Base-by-base conservation (phyloP, 2,888 invertebrate species). In the Timema podura region DNA sequence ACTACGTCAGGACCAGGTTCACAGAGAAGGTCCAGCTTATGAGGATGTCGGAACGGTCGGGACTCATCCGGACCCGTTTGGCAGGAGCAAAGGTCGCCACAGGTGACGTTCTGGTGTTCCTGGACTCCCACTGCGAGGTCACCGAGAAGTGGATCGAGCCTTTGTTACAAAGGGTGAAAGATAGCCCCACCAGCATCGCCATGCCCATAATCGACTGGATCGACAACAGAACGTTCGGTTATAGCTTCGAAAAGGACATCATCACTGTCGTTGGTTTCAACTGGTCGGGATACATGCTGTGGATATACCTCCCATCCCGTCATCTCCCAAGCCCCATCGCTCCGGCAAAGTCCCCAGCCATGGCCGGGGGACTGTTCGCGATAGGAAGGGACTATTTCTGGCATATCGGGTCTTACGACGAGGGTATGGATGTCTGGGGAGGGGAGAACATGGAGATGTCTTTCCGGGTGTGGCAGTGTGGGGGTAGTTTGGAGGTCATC, bases 341-440 rank as follows among this genome's bases (percentile, higher is more conserved):
- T 30, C 30, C 30, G 30, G 30, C 3, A 3, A 83, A 86, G 76
- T 92, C 96, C 0, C 97, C 98, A 0, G 98, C 98, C 0, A 98
- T 98, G 98, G 97, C 98, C n/a, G 98, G 98, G 98, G 98, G 98
- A 0, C 81, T 98, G 71, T 96, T 98, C 83, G 98, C 97, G 0
- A 96, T 96, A 68, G 90, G 93, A 76, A 86, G 95, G 68, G 87
- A 91, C 68, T 98, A 95, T 83, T 98, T 96, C 83, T 98, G 96
- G 93, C 92, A 97, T 81, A 82, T 30, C 3, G 30, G 30, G 3
- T 30, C 30, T 30, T 30, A 30, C 30, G 30, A 30, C 30, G 30
- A 30, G 92, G 73, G 95, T 74, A 98, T 98, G 98, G 95, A 96
- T 73, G 94, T 95, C 74, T 96, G 96, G 96, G 96, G 96, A 59